Conservation (phyloP, 2,113 vertebrate species). For the Sterna hirundo region DNA sequence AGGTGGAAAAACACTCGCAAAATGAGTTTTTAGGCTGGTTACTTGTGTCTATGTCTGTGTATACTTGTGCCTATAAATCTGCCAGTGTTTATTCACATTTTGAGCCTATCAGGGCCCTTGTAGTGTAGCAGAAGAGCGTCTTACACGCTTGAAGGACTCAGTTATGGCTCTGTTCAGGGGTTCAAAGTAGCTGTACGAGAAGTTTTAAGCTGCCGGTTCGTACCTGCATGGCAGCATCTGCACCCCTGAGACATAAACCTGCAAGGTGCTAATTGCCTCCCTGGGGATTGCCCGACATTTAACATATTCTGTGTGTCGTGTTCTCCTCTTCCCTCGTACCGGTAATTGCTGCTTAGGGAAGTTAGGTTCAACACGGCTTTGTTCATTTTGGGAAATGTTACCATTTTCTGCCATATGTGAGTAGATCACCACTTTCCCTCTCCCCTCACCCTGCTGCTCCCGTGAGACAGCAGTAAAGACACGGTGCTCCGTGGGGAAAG, state of each 20-base stretch:
- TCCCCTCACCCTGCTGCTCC: neutral
- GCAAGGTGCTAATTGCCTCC: constrained; percentile 57
- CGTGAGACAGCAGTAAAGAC: neutral
- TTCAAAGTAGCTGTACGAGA: neutral
- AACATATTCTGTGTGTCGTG: neutral
- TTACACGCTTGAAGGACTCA: neutral
- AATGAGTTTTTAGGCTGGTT: constrained; percentile 7
- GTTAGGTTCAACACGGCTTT: neutral
- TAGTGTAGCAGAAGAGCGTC: neutral
- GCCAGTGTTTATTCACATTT: constrained; percentile 11
- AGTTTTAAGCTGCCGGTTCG: neutral
- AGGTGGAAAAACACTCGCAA: constrained; percentile 9
- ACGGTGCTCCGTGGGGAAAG: neutral
- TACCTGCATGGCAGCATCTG: neutral
- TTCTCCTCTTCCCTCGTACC: neutral
- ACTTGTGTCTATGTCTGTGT: neutral
- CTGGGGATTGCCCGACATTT: neutral
- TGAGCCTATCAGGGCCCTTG: neutral
- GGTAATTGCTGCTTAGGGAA: constrained; percentile 27
- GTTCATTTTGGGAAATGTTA: neutral
- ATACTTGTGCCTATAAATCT: neutral
- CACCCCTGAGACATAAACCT: neutral
- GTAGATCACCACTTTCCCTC: neutral
- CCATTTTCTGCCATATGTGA: neutral
- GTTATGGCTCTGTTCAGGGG: neutral